Evolutionary conservation across 2,113 vertebrate genomes (phyloP), one percentile per base, ranked within the genome.

Genomic region (Ia io): DNA sequence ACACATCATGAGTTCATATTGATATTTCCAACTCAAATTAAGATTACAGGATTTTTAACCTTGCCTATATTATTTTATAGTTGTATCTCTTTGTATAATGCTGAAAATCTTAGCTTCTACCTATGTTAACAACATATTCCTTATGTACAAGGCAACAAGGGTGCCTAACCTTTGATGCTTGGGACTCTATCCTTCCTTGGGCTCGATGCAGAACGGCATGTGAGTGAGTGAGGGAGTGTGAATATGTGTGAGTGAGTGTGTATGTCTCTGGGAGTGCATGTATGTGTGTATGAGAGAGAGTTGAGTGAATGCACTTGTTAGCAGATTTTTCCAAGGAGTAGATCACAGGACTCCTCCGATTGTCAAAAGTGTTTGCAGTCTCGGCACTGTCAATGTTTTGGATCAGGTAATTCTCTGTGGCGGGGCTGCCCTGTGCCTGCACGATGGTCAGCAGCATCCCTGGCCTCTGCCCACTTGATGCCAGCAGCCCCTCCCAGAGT

Each of bases 81-180:
- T 28, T 77, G 17, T 30, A 73, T 84, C 25, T 84, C 78, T 88
- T 65, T 74, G 47, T 61, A n/a, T 56, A 30, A 40, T 18, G 85
- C 40, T 77, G 20, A 73, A 82, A 95, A 61, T 47, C 65, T 86
- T 84, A 28, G 5, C 73, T 32, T 37, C 23, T 69, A 35, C 73
- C 22, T 51, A 22, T 16, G 61, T 51, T 65, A 49, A 44, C 9
- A 63, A 35, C 20, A 47, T 61, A 61, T 56, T 73, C 13, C 23
- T 84, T n/a, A 42, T 23, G 11, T 20, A 22, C 20, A 69, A 61
- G 49, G 47, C n/a, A 61, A 42, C 6, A 49, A 65, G 9, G 1
- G 1, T 47, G 84, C 22, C 69, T 35, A 71, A 53, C 47, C n/a
- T 65, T 40, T 9, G 23, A 28, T 51, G 4, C 23, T 3, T 18